phyloP scores from a whole-genome alignment of 2,797 vertebrate genomes.

The Phrynocephalus forsythii region DNA sequence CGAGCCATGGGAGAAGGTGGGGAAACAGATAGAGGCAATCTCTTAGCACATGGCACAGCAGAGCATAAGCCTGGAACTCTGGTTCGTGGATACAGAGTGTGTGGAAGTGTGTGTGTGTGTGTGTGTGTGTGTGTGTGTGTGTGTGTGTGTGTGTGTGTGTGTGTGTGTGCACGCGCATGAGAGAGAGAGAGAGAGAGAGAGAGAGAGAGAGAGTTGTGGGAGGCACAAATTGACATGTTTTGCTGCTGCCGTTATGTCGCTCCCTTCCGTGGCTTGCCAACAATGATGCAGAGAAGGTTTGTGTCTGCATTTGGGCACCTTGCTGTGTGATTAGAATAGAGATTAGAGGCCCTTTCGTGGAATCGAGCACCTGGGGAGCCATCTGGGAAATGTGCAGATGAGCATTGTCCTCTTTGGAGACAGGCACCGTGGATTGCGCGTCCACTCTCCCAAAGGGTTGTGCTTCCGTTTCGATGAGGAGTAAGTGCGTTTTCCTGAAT shows the following conservation, averaged over 20 bases:
- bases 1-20: background rate
- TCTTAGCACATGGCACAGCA: background rate
- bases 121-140: background rate
- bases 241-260: slow-evolving; percentile 72
- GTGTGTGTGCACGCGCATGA: background rate
- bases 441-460: background rate
- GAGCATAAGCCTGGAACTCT: slow-evolving; percentile 45
- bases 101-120: background rate
- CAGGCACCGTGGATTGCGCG: slow-evolving; percentile 12
- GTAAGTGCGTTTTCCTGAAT: background rate
- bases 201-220: slow-evolving; percentile 1
- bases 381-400: slow-evolving; percentile 37
- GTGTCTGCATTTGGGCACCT: slow-evolving; percentile 64
- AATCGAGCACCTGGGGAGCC: slow-evolving; percentile 2
- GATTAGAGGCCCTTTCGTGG: slow-evolving; percentile 34
- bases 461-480: background rate
- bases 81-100: slow-evolving; percentile 34
- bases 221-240: slow-evolving; percentile 62
- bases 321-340: slow-evolving; percentile 49
- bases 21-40: background rate
- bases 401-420: slow-evolving; percentile 1
- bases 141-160: background rate
- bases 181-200: too few species aligned
- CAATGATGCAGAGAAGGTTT: slow-evolving; percentile 68
- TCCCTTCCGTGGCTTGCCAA: slow-evolving; percentile 51